These are phyloP conservation scores for Pangasianodon gigas DNA, from an alignment of 2,113 vertebrate species.

Conservation along the genomic window DNA sequence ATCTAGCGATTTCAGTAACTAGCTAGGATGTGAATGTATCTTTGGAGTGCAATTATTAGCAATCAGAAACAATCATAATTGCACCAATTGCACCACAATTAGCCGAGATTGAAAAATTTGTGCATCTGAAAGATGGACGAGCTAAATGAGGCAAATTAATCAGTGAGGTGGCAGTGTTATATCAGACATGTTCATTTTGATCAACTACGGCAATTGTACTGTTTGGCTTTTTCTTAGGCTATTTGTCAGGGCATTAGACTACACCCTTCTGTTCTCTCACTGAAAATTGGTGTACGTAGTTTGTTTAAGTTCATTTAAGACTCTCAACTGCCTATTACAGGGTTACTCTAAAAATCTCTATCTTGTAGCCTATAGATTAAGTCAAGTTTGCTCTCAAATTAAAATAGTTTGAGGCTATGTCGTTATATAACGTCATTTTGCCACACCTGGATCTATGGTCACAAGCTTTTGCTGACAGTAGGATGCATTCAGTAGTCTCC, in stretches of 20 bases:
- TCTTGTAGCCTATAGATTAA: not conserved
- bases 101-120: not conserved
- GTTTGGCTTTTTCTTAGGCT: not conserved
- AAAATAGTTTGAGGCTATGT: not conserved
- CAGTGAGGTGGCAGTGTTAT: not conserved
- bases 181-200: not conserved
- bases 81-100: not conserved
- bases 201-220: not conserved
- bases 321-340: not conserved
- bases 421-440: not conserved
- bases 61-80: not conserved
- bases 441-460: not conserved
- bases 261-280: not conserved
- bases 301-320: not conserved
- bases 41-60: constrained; percentile 12
- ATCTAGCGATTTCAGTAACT: not conserved
- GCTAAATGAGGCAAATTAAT: not conserved
- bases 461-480: not conserved
- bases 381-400: not conserved
- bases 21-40: not conserved
- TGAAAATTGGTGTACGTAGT: not conserved
- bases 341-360: not conserved
- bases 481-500: not conserved
- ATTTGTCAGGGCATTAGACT: not conserved
- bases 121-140: not conserved